These are phyloP conservation scores for Syrphus vitripennis DNA, from an alignment of 2,888 invertebrate species.

Conservation along the genomic window DNA sequence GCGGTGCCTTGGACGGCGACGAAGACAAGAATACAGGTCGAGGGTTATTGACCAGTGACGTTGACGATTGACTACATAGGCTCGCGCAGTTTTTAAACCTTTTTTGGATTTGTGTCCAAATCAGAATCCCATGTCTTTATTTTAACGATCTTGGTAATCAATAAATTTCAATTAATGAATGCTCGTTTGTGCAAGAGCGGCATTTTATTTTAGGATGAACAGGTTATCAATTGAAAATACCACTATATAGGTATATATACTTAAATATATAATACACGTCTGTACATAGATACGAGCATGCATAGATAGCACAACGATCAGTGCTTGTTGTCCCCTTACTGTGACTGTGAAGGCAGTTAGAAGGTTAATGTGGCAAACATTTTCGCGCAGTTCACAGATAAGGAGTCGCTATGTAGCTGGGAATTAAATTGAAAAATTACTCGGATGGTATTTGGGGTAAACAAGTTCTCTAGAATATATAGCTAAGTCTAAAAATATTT, in stretches of 20 bases:
- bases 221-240: slow-evolving; percentile 51
- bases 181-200: slow-evolving; percentile 22
- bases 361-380: slow-evolving; percentile 1
- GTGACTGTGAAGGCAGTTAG: slow-evolving; percentile 7
- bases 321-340: background rate
- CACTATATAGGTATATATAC: background rate
- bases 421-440: slow-evolving; percentile 25
- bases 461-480: background rate
- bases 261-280: background rate
- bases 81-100: background rate
- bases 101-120: background rate
- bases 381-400: slow-evolving; percentile 10
- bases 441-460: slow-evolving; percentile 16
- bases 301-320: background rate
- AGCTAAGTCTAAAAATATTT: background rate
- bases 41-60: slow-evolving; percentile 13
- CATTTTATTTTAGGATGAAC: slow-evolving; percentile 55
- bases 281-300: too few relatives aligned
- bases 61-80: background rate
- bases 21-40: slow-evolving; percentile 16
- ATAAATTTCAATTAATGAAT: slow-evolving; percentile 1
- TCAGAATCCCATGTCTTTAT: background rate
- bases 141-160: slow-evolving; percentile 5
- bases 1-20: background rate
- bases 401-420: background rate